phyloP scores from a whole-genome alignment of 2,888 invertebrate genomes.

The Deilephila elpenor region DNA sequence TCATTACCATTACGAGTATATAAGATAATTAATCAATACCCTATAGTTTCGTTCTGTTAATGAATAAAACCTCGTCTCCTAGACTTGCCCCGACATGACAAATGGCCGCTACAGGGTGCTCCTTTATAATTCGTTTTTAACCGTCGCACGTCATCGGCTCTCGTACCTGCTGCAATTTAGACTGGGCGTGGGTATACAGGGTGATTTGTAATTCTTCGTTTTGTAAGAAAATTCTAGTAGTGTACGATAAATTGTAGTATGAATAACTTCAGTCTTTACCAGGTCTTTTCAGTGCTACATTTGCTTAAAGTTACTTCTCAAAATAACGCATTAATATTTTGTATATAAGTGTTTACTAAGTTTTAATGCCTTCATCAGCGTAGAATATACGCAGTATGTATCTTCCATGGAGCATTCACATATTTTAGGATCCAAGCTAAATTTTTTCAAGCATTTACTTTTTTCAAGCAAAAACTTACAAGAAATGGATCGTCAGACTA shows the following conservation, averaged over 20 bases:
- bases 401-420: no score
- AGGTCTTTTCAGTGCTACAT: no score
- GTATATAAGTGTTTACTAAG: no score
- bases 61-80: constrained; percentile 50
- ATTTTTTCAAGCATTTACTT: no score
- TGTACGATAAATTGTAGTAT: neutral
- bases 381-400: no score
- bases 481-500: no score
- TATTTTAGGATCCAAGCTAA: no score
- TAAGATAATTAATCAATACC: neutral
- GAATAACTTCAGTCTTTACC: no score
- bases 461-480: no score
- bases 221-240: neutral
- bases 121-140: constrained; percentile 80
- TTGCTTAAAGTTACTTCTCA: no score
- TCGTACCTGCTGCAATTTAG: constrained; percentile 57
- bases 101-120: constrained; percentile 75
- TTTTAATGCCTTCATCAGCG: no score
- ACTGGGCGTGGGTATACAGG: constrained; percentile 42
- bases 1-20: neutral
- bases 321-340: no score
- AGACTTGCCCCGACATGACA: constrained; percentile 57
- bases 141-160: constrained; percentile 74
- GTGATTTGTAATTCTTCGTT: constrained; percentile 31
- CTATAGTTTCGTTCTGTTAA: neutral